Conservation (phyloP, 2,113 vertebrate genomes). For the Sitta europaea region DNA sequence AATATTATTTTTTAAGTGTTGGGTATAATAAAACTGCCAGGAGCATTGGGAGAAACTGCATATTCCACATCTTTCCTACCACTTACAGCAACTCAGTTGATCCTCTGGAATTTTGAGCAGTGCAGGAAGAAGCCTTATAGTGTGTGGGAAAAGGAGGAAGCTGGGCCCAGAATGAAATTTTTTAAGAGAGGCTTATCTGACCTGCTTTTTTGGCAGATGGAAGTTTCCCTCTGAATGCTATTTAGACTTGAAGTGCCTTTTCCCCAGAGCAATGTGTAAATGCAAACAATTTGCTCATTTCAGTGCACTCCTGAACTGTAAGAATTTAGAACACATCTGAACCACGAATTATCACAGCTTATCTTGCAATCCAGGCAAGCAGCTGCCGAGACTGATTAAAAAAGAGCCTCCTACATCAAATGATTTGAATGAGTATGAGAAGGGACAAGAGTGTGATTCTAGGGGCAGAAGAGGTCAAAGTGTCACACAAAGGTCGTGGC, state of each 20-base stretch:
- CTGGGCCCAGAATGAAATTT: background rate
- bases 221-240: rapidly evolving
- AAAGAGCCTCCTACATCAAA: rapidly evolving
- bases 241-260: background rate
- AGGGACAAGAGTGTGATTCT: background rate
- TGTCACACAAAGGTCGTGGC: background rate
- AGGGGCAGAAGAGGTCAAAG: background rate
- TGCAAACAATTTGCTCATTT: background rate
- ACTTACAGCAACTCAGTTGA: rapidly evolving
- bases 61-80: rapidly evolving
- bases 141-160: rapidly evolving
- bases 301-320: background rate
- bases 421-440: rapidly evolving
- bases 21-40: rapidly evolving
- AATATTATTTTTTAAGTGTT: background rate
- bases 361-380: background rate
- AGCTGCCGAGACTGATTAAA: background rate
- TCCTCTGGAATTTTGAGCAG: background rate
- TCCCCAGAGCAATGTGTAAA: background rate
- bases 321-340: background rate
- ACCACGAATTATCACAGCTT: rapidly evolving
- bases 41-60: rapidly evolving
- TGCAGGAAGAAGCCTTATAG: rapidly evolving
- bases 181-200: background rate
- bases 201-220: background rate